Evolutionary conservation across 1,140 invertebrate genomes (phyloP), one percentile per base, ranked within the genome.

Genomic region (Mya arenaria): DNA sequence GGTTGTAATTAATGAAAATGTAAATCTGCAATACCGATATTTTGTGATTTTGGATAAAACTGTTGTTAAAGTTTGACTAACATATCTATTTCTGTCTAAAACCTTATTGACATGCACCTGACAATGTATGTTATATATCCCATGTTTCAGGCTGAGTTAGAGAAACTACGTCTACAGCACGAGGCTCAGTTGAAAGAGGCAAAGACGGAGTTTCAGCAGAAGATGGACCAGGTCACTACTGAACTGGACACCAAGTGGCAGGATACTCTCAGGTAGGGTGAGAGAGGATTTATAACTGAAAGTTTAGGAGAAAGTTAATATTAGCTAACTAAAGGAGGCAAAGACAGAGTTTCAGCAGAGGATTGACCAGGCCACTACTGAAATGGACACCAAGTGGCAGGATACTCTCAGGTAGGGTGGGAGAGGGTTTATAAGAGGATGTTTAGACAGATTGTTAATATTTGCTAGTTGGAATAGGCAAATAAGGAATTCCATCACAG

Each of bases 231-330:
- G 17, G 85, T 91, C 41, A 84, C 88, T 15, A 72, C 77, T 30
- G 91, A 92, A 32, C 82, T 92, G 55, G 91, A 93, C 25, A 41
- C 62, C 8, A 92, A 92, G 78, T 93, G 91, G 91, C 84, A 88
- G 32, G 89, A 92, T 25, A 92, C 87, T 25, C 83, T 93, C 62
- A 91, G 86, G 91, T 92, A 65, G 55, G 66, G 25, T n/a, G n/a
- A n/a, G n/a, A n/a, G n/a, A n/a, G n/a, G n/a, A n/a, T n/a, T n/a
- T n/a, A n/a, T n/a, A n/a, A n/a, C n/a, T n/a, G n/a, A n/a, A n/a
- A n/a, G n/a, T n/a, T n/a, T n/a, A n/a, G n/a, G n/a, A n/a, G n/a
- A n/a, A n/a, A n/a, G n/a, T n/a, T n/a, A n/a, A n/a, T n/a, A n/a
- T n/a, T n/a, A n/a, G n/a, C n/a, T n/a, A n/a, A n/a, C n/a, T 89